Evolutionary conservation across 1,140 invertebrate species (phyloP).

Genomic region (Rhopalosiphum padi): DNA sequence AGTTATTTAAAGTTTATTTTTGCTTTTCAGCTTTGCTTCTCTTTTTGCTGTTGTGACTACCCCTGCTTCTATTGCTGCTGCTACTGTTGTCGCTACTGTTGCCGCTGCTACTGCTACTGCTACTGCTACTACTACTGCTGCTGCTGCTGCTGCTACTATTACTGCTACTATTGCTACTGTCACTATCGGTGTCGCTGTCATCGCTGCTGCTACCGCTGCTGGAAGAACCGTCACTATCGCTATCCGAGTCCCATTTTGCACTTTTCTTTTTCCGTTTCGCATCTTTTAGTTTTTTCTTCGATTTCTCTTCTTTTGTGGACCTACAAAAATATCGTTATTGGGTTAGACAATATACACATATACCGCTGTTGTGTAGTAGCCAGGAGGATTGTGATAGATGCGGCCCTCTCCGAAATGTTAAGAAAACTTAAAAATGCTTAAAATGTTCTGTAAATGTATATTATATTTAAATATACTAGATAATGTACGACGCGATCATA

Average conservation of each 20-base stretch:
- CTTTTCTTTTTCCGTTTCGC: constrained; percentile 30
- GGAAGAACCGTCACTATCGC: constrained; percentile 27
- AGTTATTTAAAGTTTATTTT: neutral
- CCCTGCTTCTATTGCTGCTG: too few species aligned
- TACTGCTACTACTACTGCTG: neutral
- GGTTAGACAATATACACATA: neutral
- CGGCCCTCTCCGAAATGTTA: too few species aligned
- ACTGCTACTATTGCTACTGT: neutral
- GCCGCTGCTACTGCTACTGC: too few species aligned
- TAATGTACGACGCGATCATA: neutral
- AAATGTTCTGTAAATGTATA: neutral
- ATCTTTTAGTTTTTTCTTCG: neutral
- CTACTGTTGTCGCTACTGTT: neutral
- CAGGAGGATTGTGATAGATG: neutral
- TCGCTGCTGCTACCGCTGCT: constrained; percentile 44
- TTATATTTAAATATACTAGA: too few species aligned
- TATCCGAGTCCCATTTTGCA: neutral
- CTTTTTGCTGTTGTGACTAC: neutral
- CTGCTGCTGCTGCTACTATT: constrained; percentile 36
- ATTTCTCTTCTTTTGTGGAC: neutral
- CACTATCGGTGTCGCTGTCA: constrained; percentile 1
- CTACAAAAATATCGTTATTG: neutral
- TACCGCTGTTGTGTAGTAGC: neutral
- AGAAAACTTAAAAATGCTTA: neutral
- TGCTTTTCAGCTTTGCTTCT: neutral